A percentile compares a stretch with the other conserved stretches of the same genome.
These are phyloP conservation scores for Hermatobates lingyangjiaoensis DNA, from an alignment of 1,140 invertebrate genomes.

Conservation along the genomic window DNA sequence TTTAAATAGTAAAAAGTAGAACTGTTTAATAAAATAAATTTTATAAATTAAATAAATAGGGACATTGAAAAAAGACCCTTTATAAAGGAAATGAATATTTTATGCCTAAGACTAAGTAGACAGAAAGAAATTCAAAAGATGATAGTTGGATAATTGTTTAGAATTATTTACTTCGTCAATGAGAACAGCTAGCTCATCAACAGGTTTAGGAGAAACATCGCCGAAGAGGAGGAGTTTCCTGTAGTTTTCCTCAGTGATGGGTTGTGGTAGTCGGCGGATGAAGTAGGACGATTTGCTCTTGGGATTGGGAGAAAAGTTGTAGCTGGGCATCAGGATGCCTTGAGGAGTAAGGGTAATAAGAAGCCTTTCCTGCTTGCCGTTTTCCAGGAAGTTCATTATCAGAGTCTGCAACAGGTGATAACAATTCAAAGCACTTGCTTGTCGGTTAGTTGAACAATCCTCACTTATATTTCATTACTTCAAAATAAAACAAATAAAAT, in stretches of 20 bases:
- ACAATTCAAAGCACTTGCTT: too few relatives aligned
- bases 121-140: too few relatives aligned
- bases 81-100: too few relatives aligned
- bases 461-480: too few relatives aligned
- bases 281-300: slow-evolving; percentile 45
- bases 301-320: slow-evolving; percentile 27
- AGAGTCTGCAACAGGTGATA: slow-evolving; percentile 30
- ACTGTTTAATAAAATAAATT: too few relatives aligned
- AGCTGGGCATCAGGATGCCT: slow-evolving; percentile 25
- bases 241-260: slow-evolving; percentile 36
- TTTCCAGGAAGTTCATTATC: slow-evolving; percentile 40
- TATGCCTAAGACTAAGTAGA: too few relatives aligned
- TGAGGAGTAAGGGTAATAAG: slow-evolving; percentile 31
- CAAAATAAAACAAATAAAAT: too few relatives aligned
- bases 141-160: too few relatives aligned
- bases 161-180: slow-evolving; percentile 60
- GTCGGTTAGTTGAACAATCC: too few relatives aligned
- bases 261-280: slow-evolving; percentile 33
- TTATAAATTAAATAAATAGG: too few relatives aligned
- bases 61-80: too few relatives aligned
- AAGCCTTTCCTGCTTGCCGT: slow-evolving; percentile 30
- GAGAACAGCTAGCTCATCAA: slow-evolving; percentile 57
- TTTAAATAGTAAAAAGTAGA: too few relatives aligned
- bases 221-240: slow-evolving; percentile 45
- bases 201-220: slow-evolving; percentile 53